Evolutionary conservation across 2,797 vertebrate species (phyloP).

Genomic region (Chelmon rostratus): DNA sequence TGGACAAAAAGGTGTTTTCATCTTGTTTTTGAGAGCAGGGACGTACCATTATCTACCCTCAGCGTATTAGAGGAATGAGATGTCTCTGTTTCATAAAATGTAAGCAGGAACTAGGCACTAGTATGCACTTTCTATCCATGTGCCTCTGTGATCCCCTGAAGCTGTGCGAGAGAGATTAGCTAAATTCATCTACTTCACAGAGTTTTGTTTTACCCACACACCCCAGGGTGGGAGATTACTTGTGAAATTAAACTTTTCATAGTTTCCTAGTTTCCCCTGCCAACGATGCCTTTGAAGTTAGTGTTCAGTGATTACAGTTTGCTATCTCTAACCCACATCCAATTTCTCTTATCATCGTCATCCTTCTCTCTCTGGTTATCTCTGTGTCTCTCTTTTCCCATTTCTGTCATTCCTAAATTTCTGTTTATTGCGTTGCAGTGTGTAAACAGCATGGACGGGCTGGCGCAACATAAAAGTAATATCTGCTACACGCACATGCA

Average conservation of each 20-base stretch:
- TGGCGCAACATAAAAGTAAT: slow-evolving; percentile 35
- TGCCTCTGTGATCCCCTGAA: slow-evolving; percentile 61
- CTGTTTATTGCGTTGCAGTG: slow-evolving; percentile 32
- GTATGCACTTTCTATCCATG: slow-evolving; percentile 47
- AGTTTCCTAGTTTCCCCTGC: slow-evolving; percentile 58
- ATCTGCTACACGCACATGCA: slow-evolving; percentile 2
- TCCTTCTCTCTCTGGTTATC: slow-evolving; percentile 40
- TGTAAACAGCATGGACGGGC: slow-evolving; percentile 36
- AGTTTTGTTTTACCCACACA: slow-evolving; percentile 80
- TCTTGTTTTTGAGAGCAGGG: not conserved
- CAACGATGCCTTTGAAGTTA: slow-evolving; percentile 70
- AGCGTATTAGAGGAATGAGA: not conserved
- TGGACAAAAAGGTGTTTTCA: slow-evolving; percentile 1
- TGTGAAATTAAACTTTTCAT: slow-evolving; percentile 69
- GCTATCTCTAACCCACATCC: slow-evolving; percentile 65
- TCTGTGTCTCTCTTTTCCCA: slow-evolving; percentile 20
- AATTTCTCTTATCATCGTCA: slow-evolving; percentile 56
- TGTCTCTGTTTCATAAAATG: slow-evolving; percentile 43
- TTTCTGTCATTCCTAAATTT: slow-evolving; percentile 34
- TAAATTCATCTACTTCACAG: slow-evolving; percentile 78
- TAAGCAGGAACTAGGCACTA: slow-evolving; percentile 10
- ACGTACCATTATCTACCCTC: not conserved
- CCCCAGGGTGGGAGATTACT: slow-evolving; percentile 74
- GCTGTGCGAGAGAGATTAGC: slow-evolving; percentile 77
- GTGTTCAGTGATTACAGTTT: slow-evolving; percentile 53